Evolutionary conservation across 2,888 invertebrate species (phyloP).

Genomic region (Uloborus plumipes): DNA sequence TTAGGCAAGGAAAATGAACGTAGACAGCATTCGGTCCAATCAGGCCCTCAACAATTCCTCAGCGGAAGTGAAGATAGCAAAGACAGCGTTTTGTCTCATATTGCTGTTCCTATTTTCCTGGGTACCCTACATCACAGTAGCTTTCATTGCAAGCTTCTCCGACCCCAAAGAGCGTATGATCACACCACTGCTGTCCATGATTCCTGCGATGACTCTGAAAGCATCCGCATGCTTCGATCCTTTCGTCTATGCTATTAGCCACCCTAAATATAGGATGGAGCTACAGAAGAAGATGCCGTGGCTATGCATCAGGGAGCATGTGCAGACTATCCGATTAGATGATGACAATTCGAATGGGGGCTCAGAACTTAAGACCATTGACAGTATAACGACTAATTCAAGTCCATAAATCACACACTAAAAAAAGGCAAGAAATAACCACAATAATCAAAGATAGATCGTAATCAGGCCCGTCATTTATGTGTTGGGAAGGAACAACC

Average conservation of each 20-base stretch:
- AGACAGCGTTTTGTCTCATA: constrained; percentile 80
- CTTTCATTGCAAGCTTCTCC: constrained; percentile 79
- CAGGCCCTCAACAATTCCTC: constrained; percentile 83
- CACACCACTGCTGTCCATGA: constrained; percentile 76
- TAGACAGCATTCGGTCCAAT: constrained; percentile 85
- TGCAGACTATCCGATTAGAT: background rate
- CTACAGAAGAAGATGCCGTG: constrained; percentile 54
- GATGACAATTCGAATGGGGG: too few relatives aligned
- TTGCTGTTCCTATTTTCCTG: constrained; percentile 83
- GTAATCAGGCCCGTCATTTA: too few relatives aligned
- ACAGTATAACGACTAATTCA: too few relatives aligned
- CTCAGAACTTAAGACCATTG: too few relatives aligned
- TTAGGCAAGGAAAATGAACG: constrained; percentile 91
- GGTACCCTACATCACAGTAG: constrained; percentile 85
- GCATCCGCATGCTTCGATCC: constrained; percentile 73
- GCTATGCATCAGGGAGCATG: constrained; percentile 57
- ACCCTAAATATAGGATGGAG: constrained; percentile 69
- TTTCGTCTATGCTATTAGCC: constrained; percentile 72
- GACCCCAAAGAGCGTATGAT: constrained; percentile 77
- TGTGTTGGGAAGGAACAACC: too few relatives aligned
- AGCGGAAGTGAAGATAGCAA: constrained; percentile 81
- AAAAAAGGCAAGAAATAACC: too few relatives aligned
- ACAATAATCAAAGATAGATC: too few relatives aligned
- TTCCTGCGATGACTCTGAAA: constrained; percentile 74
- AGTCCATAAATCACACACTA: too few relatives aligned